Evolutionary conservation across 2,797 vertebrate genomes (phyloP).

Genomic region (Pogonophryne albipinna): DNA sequence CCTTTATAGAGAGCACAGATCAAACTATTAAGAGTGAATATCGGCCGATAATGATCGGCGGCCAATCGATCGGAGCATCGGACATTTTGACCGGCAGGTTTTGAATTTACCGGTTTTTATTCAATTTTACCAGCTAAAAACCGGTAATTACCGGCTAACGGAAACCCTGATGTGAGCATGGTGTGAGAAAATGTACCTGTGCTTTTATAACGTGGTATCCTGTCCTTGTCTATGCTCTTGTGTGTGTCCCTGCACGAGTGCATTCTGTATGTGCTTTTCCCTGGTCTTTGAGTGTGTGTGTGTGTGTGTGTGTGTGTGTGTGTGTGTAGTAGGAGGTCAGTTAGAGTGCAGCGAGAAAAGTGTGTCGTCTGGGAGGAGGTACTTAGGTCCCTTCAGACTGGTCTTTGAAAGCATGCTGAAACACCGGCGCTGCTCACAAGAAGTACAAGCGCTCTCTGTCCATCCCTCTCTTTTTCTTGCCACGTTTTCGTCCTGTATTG

Average conservation of each 20-base stretch:
- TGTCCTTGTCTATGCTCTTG: slow-evolving; percentile 10
- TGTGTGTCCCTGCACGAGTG: not conserved
- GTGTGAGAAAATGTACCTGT: not conserved
- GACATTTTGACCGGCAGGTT: no score
- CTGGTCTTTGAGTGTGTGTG: not conserved
- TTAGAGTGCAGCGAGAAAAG: slow-evolving; percentile 65
- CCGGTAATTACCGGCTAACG: no score
- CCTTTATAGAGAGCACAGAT: no score
- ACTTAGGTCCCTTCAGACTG: slow-evolving; percentile 55
- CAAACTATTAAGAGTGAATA: no score
- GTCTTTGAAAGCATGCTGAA: slow-evolving; percentile 59
- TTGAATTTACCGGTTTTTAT: no score
- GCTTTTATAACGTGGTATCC: not conserved
- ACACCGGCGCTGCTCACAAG: slow-evolving; percentile 55
- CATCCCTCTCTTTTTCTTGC: not conserved
- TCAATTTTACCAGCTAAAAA: no score
- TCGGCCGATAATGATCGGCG: no score
- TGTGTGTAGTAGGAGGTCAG: slow-evolving; percentile 56
- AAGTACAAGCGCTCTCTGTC: slow-evolving; percentile 43
- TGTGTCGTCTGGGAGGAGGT: slow-evolving; percentile 64
- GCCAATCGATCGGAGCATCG: no score
- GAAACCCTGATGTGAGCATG: slow-evolving; percentile 12
- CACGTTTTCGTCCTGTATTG: no score
- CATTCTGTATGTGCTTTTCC: not conserved
- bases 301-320: not conserved